Conservation (phyloP, 2,888 invertebrate species). For the Brachylomia viminalis region DNA sequence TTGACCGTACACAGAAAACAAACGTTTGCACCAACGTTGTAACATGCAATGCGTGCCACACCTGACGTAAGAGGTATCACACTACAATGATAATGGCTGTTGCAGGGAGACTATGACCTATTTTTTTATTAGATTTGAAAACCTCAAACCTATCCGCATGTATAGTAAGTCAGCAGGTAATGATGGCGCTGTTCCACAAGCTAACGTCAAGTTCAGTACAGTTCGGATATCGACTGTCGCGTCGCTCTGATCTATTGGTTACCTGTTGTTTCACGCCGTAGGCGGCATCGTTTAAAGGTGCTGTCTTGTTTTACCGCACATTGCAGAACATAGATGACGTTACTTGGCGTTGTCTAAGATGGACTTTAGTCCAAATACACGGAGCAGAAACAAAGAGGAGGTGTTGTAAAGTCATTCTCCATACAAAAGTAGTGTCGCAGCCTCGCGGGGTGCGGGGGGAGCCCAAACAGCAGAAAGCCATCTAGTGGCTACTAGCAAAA, state of each 20-base stretch:
- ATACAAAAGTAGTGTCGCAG: too few species aligned
- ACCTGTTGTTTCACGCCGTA: not conserved
- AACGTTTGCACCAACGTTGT: too few species aligned
- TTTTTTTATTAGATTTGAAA: not conserved
- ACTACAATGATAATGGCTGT: not conserved
- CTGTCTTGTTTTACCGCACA: not conserved
- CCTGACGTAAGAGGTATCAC: not conserved
- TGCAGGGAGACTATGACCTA: not conserved
- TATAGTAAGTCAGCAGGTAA: not conserved
- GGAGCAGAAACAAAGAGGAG: too few species aligned
- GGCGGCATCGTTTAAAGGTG: too few species aligned
- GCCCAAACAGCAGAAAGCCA: too few species aligned
- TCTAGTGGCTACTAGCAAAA: too few species aligned
- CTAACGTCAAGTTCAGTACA: constrained; percentile 1
- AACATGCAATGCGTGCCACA: not conserved
- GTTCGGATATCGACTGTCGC: too few species aligned
- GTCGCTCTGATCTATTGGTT: too few species aligned
- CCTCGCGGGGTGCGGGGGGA: too few species aligned
- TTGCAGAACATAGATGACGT: constrained; percentile 21
- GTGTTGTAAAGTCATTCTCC: too few species aligned
- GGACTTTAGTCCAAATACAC: not conserved
- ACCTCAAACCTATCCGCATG: not conserved
- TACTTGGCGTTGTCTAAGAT: not conserved
- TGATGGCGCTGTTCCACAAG: not conserved
- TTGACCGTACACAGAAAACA: not conserved